phyloP scores from a whole-genome alignment of 2,797 vertebrate genomes.

The Hemitrygon akajei region DNA sequence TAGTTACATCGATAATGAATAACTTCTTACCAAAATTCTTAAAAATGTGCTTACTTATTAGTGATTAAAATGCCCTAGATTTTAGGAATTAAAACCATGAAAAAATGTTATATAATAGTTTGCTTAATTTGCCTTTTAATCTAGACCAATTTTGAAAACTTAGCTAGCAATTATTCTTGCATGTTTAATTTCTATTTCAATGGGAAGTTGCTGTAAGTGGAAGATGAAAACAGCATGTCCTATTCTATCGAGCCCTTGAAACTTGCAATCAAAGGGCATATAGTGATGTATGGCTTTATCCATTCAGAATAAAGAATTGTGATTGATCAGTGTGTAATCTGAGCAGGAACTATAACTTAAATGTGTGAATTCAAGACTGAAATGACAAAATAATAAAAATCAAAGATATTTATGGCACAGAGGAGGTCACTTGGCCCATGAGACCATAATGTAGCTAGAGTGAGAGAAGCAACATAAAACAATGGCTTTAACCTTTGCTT shows the following conservation, averaged over 20 bases:
- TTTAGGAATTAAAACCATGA: constrained; percentile 9
- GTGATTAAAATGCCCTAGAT: background rate
- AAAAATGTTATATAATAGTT: background rate
- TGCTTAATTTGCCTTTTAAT: constrained; percentile 5
- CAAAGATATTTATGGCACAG: too few relatives aligned
- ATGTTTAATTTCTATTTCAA: background rate
- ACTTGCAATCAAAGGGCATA: background rate
- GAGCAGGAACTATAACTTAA: background rate
- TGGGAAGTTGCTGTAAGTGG: background rate
- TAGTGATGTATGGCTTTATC: too few relatives aligned
- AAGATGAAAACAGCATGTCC: background rate
- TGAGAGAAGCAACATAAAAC: background rate
- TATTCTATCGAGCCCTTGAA: background rate
- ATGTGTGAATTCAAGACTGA: background rate
- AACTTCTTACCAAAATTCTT: background rate
- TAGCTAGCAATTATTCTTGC: background rate
- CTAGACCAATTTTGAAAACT: background rate
- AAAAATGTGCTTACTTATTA: background rate
- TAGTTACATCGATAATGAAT: background rate
- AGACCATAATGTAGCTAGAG: too few relatives aligned
- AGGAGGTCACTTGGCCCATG: too few relatives aligned
- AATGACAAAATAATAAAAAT: background rate
- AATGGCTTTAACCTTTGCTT: background rate
- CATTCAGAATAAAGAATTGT: background rate
- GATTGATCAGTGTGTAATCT: background rate